Conservation (phyloP, 2,888 invertebrate species). For the Pardosa pseudoannulata region DNA sequence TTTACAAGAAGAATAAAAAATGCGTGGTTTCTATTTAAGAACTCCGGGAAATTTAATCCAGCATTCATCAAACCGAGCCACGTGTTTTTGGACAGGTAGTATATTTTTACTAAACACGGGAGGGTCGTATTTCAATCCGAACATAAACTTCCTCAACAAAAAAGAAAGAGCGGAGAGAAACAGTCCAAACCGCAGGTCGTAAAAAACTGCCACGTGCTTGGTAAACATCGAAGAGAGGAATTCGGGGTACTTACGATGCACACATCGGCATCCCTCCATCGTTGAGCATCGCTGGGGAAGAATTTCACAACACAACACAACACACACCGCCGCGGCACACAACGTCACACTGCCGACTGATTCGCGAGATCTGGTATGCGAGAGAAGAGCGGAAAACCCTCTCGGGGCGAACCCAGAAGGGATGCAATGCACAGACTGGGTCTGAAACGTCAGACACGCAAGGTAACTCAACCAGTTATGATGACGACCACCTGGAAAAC, state of each 20-base stretch:
- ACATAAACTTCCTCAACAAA: not conserved
- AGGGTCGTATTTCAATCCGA: too few relatives aligned
- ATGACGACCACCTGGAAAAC: slow-evolving; percentile 8
- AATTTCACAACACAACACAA: not conserved
- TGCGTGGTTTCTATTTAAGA: too few relatives aligned
- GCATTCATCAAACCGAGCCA: too few relatives aligned
- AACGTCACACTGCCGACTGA: not conserved
- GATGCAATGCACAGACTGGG: not conserved
- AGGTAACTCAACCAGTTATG: slow-evolving; percentile 29
- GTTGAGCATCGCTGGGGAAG: slow-evolving; percentile 27
- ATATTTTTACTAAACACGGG: too few relatives aligned
- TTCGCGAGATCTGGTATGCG: slow-evolving; percentile 19
- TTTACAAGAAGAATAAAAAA: too few relatives aligned
- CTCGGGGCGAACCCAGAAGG: not conserved
- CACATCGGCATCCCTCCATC: slow-evolving; percentile 64
- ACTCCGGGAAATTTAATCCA: too few relatives aligned
- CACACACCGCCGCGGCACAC: not conserved
- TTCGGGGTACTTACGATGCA: slow-evolving; percentile 48
- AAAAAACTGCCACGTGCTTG: slow-evolving; percentile 14
- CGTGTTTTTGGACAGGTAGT: too few relatives aligned
- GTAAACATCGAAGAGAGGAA: not conserved
- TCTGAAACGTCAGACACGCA: slow-evolving; percentile 7
- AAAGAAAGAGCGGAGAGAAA: too few relatives aligned
- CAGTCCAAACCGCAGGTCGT: not conserved
- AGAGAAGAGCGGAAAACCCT: not conserved